Evolutionary conservation across 1,140 invertebrate species (phyloP).

Genomic region (Ctenoplectra terminalis): DNA sequence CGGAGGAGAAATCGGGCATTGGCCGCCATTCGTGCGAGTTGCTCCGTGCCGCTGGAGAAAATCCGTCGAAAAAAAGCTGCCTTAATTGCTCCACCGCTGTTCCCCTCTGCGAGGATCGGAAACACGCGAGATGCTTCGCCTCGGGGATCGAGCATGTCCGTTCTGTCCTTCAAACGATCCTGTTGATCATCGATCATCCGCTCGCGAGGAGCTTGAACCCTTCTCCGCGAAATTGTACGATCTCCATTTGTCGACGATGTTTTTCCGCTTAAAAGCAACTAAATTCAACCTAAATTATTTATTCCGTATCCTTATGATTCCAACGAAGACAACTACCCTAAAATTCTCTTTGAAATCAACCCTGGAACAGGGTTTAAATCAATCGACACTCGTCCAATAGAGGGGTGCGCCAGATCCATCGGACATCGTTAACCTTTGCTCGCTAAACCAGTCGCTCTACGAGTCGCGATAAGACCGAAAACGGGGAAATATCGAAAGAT

Average conservation of each 20-base stretch:
- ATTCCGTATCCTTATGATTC: too few species aligned
- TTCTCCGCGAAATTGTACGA: not conserved
- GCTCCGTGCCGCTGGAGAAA: constrained; percentile 54
- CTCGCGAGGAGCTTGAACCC: not conserved
- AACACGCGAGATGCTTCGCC: constrained; percentile 61
- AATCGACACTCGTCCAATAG: not conserved
- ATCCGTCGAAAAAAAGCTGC: constrained; percentile 66
- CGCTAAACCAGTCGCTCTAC: not conserved
- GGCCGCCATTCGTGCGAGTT: constrained; percentile 72
- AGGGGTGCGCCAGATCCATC: constrained; percentile 2
- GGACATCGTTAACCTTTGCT: constrained; percentile 37
- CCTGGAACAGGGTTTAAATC: not conserved
- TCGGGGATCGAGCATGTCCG: constrained; percentile 55
- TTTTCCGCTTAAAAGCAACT: too few species aligned
- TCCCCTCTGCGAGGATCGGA: constrained; percentile 38
- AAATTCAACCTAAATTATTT: too few species aligned
- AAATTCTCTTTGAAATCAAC: not conserved
- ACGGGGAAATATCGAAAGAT: constrained; percentile 35
- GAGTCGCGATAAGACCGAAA: constrained; percentile 18
- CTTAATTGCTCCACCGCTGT: constrained; percentile 72
- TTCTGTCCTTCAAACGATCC: constrained; percentile 41
- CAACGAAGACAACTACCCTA: not conserved
- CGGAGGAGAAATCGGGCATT: constrained; percentile 72
- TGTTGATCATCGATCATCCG: constrained; percentile 32
- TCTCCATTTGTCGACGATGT: not conserved